phyloP scores from a whole-genome alignment of 1,140 invertebrate genomes.

The Epicauta chinensis region DNA sequence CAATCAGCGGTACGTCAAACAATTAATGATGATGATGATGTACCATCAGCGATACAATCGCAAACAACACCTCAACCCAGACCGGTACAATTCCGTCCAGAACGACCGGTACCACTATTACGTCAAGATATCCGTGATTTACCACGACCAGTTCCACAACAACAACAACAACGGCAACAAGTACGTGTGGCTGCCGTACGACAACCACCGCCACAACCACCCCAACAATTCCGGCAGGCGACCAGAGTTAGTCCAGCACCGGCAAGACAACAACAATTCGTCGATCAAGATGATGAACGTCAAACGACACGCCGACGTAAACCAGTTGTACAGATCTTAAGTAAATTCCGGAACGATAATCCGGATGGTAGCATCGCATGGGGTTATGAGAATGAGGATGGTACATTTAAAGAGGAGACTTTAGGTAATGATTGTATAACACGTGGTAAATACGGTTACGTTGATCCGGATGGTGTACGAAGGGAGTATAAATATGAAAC shows the following conservation, averaged over 20 bases:
- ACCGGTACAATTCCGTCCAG: slow-evolving; percentile 47
- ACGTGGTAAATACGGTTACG: slow-evolving; percentile 74
- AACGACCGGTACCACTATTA: slow-evolving; percentile 44
- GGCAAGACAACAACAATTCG: slow-evolving; percentile 10
- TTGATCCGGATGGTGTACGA: slow-evolving; percentile 66
- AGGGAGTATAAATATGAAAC: slow-evolving; percentile 39
- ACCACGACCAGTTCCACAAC: slow-evolving; percentile 14
- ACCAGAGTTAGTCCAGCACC: slow-evolving; percentile 10
- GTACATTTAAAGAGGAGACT: slow-evolving; percentile 72
- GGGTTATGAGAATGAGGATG: slow-evolving; percentile 80
- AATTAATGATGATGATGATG: slow-evolving; percentile 23
- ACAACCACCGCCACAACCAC: slow-evolving; percentile 26
- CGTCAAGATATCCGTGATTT: slow-evolving; percentile 16
- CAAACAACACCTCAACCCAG: slow-evolving; percentile 42
- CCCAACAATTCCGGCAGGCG: slow-evolving; percentile 19
- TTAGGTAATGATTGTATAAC: slow-evolving; percentile 75
- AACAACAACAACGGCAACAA: slow-evolving; percentile 10
- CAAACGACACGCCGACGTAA: slow-evolving; percentile 48
- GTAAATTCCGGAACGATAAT: slow-evolving; percentile 72
- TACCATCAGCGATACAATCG: slow-evolving; percentile 1
- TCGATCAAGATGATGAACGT: slow-evolving; percentile 25
- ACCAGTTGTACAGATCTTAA: slow-evolving; percentile 64
- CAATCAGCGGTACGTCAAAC: slow-evolving; percentile 24
- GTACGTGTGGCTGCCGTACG: slow-evolving; percentile 17
- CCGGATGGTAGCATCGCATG: slow-evolving; percentile 76